Conservation (phyloP, 2,888 invertebrate species). For the Pseudanteris insignis region DNA sequence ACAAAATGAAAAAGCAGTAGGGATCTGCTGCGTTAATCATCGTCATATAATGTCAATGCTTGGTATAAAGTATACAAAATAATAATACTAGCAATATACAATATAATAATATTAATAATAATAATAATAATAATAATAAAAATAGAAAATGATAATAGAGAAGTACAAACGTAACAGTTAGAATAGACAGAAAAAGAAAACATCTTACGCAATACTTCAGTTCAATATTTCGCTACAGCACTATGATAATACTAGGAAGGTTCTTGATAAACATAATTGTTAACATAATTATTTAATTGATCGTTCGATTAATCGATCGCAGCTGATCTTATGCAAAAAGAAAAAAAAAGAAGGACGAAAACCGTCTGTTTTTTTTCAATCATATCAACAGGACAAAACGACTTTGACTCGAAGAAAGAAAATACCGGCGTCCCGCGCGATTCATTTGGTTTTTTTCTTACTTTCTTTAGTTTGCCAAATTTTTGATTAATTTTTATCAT, state of each 20-base stretch:
- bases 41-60: conserved; percentile 40
- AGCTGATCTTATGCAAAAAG: conserved; percentile 10
- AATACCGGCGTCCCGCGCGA: conserved; percentile 38
- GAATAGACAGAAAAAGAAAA: conserved; percentile 48
- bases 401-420: conserved; percentile 35
- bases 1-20: conserved; percentile 38
- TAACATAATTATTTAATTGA: no score
- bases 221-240: conserved; percentile 47
- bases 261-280: conserved; percentile 33
- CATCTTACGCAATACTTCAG: conserved; percentile 49
- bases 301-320: conserved; percentile 22
- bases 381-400: conserved; percentile 33
- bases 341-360: conserved; percentile 4
- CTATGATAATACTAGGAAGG: conserved; percentile 47
- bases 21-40: conserved; percentile 22
- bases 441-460: conserved; percentile 21
- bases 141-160: conserved; percentile 47
- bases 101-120: conserved; percentile 41
- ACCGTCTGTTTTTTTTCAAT: not conserved
- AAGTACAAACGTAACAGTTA: conserved; percentile 47
- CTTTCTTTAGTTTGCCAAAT: no score
- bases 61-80: conserved; percentile 42
- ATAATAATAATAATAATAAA: conserved; percentile 37
- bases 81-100: conserved; percentile 47
- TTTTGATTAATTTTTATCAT: no score